Percentiles rank a stretch among this genome's conserved stretches.
Conservation (phyloP, 2,888 invertebrate genomes). For the Cyaniris semiargus region DNA sequence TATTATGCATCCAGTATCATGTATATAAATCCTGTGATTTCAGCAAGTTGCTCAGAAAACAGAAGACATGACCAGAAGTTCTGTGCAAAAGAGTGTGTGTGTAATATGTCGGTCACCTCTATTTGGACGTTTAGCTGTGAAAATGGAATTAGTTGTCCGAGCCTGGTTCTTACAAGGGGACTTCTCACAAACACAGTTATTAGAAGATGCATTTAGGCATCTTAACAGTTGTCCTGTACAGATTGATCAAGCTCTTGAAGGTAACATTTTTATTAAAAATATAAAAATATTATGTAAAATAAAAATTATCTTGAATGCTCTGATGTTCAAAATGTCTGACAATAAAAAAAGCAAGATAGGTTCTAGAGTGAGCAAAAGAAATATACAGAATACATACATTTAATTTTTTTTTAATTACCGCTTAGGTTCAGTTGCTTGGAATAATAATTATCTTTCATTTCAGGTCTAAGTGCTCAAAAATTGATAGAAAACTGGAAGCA, state of each 20-base stretch:
- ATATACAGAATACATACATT: neutral
- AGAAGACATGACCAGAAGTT: slow-evolving; percentile 97
- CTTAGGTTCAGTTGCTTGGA: neutral
- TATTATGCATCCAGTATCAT: too few relatives aligned
- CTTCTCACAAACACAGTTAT: slow-evolving; percentile 91
- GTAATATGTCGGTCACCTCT: slow-evolving; percentile 94
- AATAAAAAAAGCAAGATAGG: too few relatives aligned
- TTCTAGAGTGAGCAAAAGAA: neutral
- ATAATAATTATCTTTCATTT: slow-evolving; percentile 26
- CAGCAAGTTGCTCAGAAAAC: slow-evolving; percentile 95
- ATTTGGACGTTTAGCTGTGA: slow-evolving; percentile 96
- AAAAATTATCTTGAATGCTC: too few relatives aligned
- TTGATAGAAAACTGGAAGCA: slow-evolving; percentile 93
- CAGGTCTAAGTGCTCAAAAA: slow-evolving; percentile 91
- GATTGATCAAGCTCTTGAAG: slow-evolving; percentile 74
- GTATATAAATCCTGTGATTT: slow-evolving; percentile 33
- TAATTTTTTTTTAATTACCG: too few relatives aligned
- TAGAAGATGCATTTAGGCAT: slow-evolving; percentile 95
- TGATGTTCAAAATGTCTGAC: too few relatives aligned
- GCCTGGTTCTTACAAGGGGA: slow-evolving; percentile 98
- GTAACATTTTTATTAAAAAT: slow-evolving; percentile 45
- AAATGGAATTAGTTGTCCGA: slow-evolving; percentile 96
- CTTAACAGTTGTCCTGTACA: slow-evolving; percentile 90
- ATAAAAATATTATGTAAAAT: too few relatives aligned
- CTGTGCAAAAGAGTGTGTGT: slow-evolving; percentile 99